These are phyloP conservation scores for Poecilus cupreus DNA, from an alignment of 2,888 invertebrate genomes.

Conservation along the genomic window DNA sequence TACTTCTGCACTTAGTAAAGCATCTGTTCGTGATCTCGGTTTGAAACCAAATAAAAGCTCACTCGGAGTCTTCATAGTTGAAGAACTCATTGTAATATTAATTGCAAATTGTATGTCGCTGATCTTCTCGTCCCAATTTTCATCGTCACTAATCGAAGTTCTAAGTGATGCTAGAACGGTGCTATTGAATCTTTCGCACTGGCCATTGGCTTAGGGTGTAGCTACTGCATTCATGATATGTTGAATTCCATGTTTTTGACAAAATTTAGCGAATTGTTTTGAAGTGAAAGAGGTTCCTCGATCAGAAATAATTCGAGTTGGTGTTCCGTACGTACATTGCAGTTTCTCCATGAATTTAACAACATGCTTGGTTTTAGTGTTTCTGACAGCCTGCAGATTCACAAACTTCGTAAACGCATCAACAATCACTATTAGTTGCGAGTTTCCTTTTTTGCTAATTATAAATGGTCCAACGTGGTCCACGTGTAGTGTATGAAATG, in stretches of 20 bases:
- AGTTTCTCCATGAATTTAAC: not conserved
- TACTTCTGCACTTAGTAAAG: conserved; percentile 60
- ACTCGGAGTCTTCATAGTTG: no score
- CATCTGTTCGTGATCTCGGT: conserved; percentile 41
- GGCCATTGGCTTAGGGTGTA: no score
- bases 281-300: not conserved
- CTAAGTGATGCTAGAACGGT: no score
- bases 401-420: conserved; percentile 29
- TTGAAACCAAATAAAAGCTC: no score
- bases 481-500: conserved; percentile 27
- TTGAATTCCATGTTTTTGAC: not conserved
- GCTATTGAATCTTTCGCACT: no score
- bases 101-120: no score
- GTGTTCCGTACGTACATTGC: not conserved
- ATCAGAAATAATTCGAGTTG: not conserved
- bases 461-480: conserved; percentile 35
- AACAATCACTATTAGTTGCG: not conserved
- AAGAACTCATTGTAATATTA: no score
- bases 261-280: not conserved
- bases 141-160: no score
- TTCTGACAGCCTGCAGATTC: no score
- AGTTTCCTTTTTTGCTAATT: not conserved
- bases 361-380: conserved; percentile 11
- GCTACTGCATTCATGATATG: conserved; percentile 5
- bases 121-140: no score